A percentile compares a stretch with the other conserved stretches of the same genome.
Conservation (phyloP, 1,140 invertebrate genomes). For the Oreohelix idahoensis region DNA sequence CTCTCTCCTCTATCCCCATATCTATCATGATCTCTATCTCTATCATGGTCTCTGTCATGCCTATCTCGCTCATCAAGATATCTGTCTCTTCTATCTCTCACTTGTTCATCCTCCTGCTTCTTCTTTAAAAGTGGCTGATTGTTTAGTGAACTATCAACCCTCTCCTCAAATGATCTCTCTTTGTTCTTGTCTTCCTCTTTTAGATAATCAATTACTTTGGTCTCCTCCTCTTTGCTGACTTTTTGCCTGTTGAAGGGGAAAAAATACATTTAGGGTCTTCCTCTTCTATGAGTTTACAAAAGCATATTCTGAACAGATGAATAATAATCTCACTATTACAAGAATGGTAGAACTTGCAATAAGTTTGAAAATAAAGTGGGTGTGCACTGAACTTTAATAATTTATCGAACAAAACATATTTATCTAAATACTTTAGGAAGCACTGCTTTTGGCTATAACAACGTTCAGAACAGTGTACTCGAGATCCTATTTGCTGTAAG, state of each 20-base stretch:
- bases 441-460: too few species aligned
- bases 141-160: conserved; percentile 33
- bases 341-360: too few species aligned
- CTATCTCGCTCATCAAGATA: too few species aligned
- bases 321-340: too few species aligned
- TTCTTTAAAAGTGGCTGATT: conserved; percentile 50
- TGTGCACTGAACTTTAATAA: too few species aligned
- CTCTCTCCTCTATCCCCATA: conserved; percentile 26
- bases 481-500: too few species aligned
- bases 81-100: conserved; percentile 36
- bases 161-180: conserved; percentile 25
- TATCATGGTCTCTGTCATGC: conserved; percentile 40
- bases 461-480: too few species aligned
- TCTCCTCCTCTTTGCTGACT: not conserved
- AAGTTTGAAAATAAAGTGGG: too few species aligned
- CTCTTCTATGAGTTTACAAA: too few species aligned
- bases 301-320: too few species aligned
- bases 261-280: not conserved
- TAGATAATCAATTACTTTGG: not conserved
- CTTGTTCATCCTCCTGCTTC: conserved; percentile 46
- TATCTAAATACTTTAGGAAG: too few species aligned
- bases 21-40: conserved; percentile 40
- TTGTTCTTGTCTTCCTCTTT: conserved; percentile 31
- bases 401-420: too few species aligned
- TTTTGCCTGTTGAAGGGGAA: not conserved